Evolutionary conservation across 1,140 invertebrate species (phyloP).

Genomic region (Drosophila takahashii): DNA sequence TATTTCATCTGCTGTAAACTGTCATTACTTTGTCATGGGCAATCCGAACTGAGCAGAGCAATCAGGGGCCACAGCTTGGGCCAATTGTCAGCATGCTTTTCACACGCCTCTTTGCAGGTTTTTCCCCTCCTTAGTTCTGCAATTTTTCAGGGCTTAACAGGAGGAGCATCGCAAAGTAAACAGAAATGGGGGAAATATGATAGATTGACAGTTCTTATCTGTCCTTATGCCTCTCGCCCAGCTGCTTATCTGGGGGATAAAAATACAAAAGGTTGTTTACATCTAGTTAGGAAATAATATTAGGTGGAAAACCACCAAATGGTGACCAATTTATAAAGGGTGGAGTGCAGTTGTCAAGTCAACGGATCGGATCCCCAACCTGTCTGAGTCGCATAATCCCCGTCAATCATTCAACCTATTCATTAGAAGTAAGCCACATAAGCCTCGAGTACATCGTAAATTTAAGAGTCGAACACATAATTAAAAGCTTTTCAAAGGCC

Average conservation of each 20-base stretch:
- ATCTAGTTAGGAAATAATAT: constrained; percentile 44
- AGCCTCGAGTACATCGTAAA: constrained; percentile 46
- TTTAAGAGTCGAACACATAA: constrained; percentile 75
- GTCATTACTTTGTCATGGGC: constrained; percentile 79
- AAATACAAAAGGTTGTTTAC: constrained; percentile 37
- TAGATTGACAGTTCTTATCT: constrained; percentile 80
- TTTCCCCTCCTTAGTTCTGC: neutral
- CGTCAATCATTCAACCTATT: constrained; percentile 28
- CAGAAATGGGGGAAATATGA: constrained; percentile 32
- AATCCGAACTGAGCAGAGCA: constrained; percentile 48
- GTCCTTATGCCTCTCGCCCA: constrained; percentile 45
- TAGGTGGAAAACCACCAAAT: constrained; percentile 15
- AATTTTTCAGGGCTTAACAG: constrained; percentile 43
- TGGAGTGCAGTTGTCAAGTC: constrained; percentile 14
- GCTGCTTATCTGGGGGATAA: constrained; percentile 13
- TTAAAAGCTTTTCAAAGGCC: constrained; percentile 73
- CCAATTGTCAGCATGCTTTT: constrained; percentile 62
- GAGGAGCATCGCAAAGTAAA: constrained; percentile 1
- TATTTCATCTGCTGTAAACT: constrained; percentile 82
- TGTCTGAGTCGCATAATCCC: constrained; percentile 22
- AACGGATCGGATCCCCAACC: constrained; percentile 23
- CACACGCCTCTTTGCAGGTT: constrained; percentile 51
- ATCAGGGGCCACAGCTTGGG: constrained; percentile 46
- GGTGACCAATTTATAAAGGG: constrained; percentile 13
- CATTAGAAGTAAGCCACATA: constrained; percentile 32